Evolutionary conservation across 35 echinoderm and acorn worm genomes (phyloP).

Genomic region (Apostichopus parvimensis): DNA sequence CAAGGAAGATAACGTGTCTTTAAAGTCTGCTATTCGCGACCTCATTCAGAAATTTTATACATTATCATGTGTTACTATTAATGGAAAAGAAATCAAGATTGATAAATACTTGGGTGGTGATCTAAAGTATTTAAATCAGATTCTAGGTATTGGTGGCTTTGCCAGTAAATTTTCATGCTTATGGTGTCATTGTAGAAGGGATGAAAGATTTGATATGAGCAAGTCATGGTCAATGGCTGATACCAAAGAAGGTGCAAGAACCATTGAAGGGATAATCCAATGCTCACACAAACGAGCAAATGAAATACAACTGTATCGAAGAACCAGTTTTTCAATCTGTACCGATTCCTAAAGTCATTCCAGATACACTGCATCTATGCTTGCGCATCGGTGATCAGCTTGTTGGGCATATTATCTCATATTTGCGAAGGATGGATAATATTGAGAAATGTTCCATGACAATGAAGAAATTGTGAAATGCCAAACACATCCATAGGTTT

Average conservation of each 20-base stretch:
- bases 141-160: conserved; percentile 68
- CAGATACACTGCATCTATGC: too few relatives aligned
- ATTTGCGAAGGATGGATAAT: conserved; percentile 68
- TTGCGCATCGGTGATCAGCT: too few relatives aligned
- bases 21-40: conserved; percentile 52
- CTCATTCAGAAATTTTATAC: conserved; percentile 68
- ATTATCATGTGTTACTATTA: conserved; percentile 44
- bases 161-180: conserved; percentile 61
- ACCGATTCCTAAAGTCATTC: too few relatives aligned
- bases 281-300: conserved; percentile 48
- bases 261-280: conserved; percentile 52
- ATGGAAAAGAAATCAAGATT: conserved; percentile 46
- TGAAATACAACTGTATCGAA: too few relatives aligned
- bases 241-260: conserved; percentile 58
- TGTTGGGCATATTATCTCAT: too few relatives aligned
- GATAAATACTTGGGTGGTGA: conserved; percentile 80
- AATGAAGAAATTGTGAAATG: conserved; percentile 51
- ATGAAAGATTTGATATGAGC: conserved; percentile 58
- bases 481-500: conserved; percentile 51
- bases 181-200: conserved; percentile 61
- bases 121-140: conserved; percentile 74
- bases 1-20: conserved; percentile 46
- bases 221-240: conserved; percentile 69
- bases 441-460: conserved; percentile 55
- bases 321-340: too few relatives aligned